Conservation (phyloP, 2,113 vertebrate genomes). For the Microcebus tavaratra region DNA sequence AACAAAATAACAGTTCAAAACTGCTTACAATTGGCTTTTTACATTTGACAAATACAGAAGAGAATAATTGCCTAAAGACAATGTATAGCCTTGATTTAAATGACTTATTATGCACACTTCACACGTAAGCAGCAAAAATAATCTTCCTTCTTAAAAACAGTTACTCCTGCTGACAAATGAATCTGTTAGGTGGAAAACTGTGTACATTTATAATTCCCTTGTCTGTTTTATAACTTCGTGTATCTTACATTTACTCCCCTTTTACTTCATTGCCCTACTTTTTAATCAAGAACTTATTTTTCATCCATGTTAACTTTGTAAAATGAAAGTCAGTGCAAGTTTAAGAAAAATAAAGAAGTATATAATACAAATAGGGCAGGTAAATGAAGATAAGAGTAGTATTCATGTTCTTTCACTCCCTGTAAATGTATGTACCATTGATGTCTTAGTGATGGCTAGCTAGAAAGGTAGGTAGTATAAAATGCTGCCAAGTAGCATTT, state of each 20-base stretch:
- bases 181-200: conserved; percentile 74
- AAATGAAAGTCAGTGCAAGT: conserved; percentile 13
- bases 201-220: conserved; percentile 72
- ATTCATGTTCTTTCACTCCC: not conserved
- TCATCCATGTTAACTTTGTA: conserved; percentile 36
- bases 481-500: not conserved
- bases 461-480: not conserved
- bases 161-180: conserved; percentile 76
- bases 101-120: conserved; percentile 77
- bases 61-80: conserved; percentile 84
- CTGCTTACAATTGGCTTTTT: conserved; percentile 82
- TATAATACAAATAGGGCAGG: not conserved
- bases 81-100: conserved; percentile 82
- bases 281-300: conserved; percentile 67
- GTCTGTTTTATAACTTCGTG: conserved; percentile 64
- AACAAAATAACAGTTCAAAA: conserved; percentile 80
- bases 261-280: conserved; percentile 61
- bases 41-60: conserved; percentile 77
- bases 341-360: conserved; percentile 50
- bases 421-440: not conserved
- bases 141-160: conserved; percentile 56
- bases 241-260: conserved; percentile 45
- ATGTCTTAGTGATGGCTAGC: not conserved
- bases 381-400: not conserved
- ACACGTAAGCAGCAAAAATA: conserved; percentile 66